These are phyloP conservation scores for Rhamnusium bicolor DNA, from an alignment of 2,888 invertebrate species.

Conservation along the genomic window DNA sequence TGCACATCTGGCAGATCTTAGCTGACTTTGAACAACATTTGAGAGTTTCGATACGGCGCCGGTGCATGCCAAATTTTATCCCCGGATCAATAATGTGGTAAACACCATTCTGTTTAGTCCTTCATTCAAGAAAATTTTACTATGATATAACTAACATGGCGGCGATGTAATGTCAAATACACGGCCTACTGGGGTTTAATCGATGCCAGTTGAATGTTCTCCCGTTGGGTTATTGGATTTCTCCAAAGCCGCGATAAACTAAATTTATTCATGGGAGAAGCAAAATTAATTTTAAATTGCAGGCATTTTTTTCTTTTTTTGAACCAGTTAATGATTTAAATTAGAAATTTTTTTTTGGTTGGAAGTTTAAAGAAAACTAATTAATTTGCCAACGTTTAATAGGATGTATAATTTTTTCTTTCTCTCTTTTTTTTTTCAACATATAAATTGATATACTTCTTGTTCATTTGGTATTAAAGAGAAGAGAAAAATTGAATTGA, in stretches of 20 bases:
- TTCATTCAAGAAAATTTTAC: conserved; percentile 57
- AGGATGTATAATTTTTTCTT: no score
- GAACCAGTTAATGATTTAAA: no score
- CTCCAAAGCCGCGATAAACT: not conserved
- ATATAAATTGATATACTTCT: no score
- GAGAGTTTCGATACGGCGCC: conserved; percentile 9
- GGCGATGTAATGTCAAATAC: conserved; percentile 47
- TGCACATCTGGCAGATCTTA: conserved; percentile 39
- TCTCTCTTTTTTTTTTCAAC: no score
- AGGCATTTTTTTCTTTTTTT: no score
- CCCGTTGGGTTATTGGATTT: not conserved
- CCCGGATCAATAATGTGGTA: conserved; percentile 59
- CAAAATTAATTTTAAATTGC: no score
- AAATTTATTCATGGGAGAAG: not conserved
- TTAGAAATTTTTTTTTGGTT: no score
- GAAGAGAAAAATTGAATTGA: no score
- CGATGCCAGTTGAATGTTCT: conserved; percentile 32
- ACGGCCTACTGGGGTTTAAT: conserved; percentile 35
- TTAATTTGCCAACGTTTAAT: no score
- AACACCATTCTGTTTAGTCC: conserved; percentile 38
- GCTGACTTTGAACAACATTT: conserved; percentile 9
- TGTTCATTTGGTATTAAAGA: no score
- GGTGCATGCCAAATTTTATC: conserved; percentile 44
- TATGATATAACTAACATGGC: conserved; percentile 42
- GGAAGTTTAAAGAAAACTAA: no score